Evolutionary conservation across 2,797 vertebrate species (phyloP), one percentile per base, ranked within the genome.

Genomic region (Pangasius djambal): DNA sequence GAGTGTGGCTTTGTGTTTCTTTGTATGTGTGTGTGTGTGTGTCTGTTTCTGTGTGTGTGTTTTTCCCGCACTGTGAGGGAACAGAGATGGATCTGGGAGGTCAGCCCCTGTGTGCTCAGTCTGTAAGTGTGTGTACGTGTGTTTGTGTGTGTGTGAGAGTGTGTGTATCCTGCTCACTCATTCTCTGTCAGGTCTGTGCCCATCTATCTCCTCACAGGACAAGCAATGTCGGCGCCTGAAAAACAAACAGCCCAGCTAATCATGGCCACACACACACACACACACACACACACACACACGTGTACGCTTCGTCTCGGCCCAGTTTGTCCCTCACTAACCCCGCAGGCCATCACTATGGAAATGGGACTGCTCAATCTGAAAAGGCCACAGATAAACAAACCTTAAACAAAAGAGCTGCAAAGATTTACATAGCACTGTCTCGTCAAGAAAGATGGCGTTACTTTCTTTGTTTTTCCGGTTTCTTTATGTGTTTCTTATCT

Each of bases 101-200:
- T 89, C 87, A 86, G 88, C 72, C 88, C 88, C 72, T 88, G 90
- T 93, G 92, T 91, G 92, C 37, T 83, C 81, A 65, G 93, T 95
- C 95, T 93, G 91, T 92, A 93, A 88, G 90, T 93, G 94, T 91
- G 87, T 91, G 91, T 89, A 92, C 90, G 90, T 93, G 10, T 77
- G 90, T 93, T 94, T 91, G 88, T 90, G 92, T 89, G 92, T 91
- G 90, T 93, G 28, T 77, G 22, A 92, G 93, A 90, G 91, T 93
- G 95, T 92, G 85, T 92, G 92, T 89, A 92, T 92, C 89, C 92
- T 86, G 16, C 69, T 55, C 82, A 78, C 85, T 89, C 79, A 79
- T 89, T 85, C 52, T 88, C 88, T 93, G 91, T 92, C 89, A 90
- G 87, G 83, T 89, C 87, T 88, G 72, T 74, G 83, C 86, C 61